Conservation (phyloP, 2,113 vertebrate genomes). For the Corvus cornix region DNA sequence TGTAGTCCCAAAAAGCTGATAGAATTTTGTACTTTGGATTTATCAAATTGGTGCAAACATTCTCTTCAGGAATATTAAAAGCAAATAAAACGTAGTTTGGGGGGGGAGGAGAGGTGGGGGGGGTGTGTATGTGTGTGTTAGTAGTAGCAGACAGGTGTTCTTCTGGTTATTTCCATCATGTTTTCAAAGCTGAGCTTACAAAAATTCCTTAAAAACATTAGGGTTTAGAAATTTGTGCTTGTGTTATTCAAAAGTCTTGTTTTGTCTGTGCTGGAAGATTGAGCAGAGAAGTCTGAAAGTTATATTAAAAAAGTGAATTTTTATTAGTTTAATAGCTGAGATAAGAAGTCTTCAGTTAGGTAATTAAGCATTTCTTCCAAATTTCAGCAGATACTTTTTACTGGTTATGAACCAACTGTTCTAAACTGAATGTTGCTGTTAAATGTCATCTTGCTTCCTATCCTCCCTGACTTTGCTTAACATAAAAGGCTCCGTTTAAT, state of each 20-base stretch:
- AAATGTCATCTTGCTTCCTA: neutral
- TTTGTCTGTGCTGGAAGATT: neutral
- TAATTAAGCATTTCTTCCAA: neutral
- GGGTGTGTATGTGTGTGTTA: neutral
- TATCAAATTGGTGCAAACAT: neutral
- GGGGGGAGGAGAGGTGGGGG: rapidly evolving
- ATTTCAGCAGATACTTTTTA: neutral
- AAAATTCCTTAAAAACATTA: neutral
- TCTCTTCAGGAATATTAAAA: neutral
- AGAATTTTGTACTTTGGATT: neutral
- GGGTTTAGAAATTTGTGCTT: neutral
- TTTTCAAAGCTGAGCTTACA: neutral
- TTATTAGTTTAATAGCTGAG: neutral
- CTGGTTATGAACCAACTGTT: neutral
- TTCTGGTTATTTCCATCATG: neutral
- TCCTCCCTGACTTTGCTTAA: neutral
- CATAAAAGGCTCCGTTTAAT: neutral
- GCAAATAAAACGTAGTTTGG: neutral
- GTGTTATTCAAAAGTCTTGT: neutral
- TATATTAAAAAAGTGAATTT: neutral
- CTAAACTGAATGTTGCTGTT: neutral
- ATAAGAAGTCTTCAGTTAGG: neutral
- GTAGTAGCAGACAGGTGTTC: neutral
- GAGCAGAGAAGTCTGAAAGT: neutral
- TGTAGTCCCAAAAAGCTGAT: neutral